Conservation (phyloP, 2,888 invertebrate species). For the Rosalia funebris region DNA sequence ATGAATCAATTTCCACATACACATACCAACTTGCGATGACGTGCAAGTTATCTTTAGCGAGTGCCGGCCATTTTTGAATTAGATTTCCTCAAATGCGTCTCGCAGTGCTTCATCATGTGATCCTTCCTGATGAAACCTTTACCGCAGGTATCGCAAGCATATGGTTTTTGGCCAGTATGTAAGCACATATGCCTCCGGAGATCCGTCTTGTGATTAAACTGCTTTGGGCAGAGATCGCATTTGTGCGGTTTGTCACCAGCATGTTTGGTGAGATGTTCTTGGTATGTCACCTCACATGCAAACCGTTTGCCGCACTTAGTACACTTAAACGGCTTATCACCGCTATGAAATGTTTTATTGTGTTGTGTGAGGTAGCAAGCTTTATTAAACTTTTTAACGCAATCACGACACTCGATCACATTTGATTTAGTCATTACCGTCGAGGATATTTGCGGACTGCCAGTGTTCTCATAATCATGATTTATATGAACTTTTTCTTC, state of each 20-base stretch:
- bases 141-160: slow-evolving; percentile 81
- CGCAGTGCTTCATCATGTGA: slow-evolving; percentile 89
- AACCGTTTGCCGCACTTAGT: slow-evolving; percentile 87
- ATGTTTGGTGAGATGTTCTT: slow-evolving; percentile 81
- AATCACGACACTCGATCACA: slow-evolving; percentile 79
- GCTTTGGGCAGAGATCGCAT: slow-evolving; percentile 85
- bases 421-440: slow-evolving; percentile 48
- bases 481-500: slow-evolving; percentile 59
- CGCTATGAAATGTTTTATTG: slow-evolving; percentile 88
- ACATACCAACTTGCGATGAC: slow-evolving; percentile 31
- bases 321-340: slow-evolving; percentile 87
- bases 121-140: slow-evolving; percentile 92
- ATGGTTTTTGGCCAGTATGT: slow-evolving; percentile 86
- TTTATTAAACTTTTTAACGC: slow-evolving; percentile 86
- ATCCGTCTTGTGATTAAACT: slow-evolving; percentile 92
- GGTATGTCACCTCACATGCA: slow-evolving; percentile 75
- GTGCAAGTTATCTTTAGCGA: slow-evolving; percentile 38
- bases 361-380: slow-evolving; percentile 91
- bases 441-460: slow-evolving; percentile 57
- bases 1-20: slow-evolving; percentile 51
- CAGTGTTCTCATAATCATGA: slow-evolving; percentile 55
- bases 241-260: slow-evolving; percentile 87
- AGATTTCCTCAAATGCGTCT: slow-evolving; percentile 78
- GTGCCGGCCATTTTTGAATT: slow-evolving; percentile 48
- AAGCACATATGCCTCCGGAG: slow-evolving; percentile 86